Percentiles rank a stretch among this genome's conserved stretches.
Conservation (phyloP, 2,888 invertebrate species). For the Andrena haemorrhoa region DNA sequence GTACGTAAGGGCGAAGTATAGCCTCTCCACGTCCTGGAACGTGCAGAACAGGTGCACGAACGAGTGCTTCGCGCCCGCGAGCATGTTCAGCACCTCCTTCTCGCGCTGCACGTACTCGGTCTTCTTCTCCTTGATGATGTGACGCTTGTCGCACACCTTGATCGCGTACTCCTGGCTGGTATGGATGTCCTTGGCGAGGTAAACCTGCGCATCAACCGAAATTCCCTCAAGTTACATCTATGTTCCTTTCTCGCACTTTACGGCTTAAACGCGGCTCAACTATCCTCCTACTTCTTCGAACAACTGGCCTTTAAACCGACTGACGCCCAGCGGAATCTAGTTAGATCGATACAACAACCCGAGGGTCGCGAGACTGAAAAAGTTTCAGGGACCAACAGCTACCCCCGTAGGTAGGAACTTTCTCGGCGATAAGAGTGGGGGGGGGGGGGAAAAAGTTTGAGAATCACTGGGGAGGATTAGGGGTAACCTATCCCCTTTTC, state of each 20-base stretch:
- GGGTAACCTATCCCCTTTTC: background rate
- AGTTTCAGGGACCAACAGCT: slow-evolving; percentile 27
- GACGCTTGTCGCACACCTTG: slow-evolving; percentile 98
- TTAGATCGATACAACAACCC: slow-evolving; percentile 25
- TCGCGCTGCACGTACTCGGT: slow-evolving; percentile 97
- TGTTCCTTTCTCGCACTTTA: no score
- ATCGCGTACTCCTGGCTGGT: slow-evolving; percentile 97
- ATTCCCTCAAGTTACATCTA: no score
- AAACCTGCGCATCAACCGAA: slow-evolving; percentile 87
- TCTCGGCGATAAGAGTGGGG: slow-evolving; percentile 10
- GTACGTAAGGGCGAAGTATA: slow-evolving; percentile 98
- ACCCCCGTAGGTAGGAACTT: background rate
- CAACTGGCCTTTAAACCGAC: background rate
- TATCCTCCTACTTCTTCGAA: background rate
- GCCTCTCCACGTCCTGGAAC: slow-evolving; percentile 96
- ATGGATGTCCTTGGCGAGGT: slow-evolving; percentile 96
- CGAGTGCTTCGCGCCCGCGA: slow-evolving; percentile 93
- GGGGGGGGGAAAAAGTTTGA: slow-evolving; percentile 30
- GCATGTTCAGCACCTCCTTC: slow-evolving; percentile 95
- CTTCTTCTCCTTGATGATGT: slow-evolving; percentile 97
- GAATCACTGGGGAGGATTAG: slow-evolving; percentile 18
- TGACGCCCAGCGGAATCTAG: background rate
- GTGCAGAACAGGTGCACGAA: slow-evolving; percentile 98
- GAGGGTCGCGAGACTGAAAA: slow-evolving; percentile 13
- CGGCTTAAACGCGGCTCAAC: no score